Evolutionary conservation across 2,113 vertebrate species (phyloP).

Genomic region (Rutilus rutilus): DNA sequence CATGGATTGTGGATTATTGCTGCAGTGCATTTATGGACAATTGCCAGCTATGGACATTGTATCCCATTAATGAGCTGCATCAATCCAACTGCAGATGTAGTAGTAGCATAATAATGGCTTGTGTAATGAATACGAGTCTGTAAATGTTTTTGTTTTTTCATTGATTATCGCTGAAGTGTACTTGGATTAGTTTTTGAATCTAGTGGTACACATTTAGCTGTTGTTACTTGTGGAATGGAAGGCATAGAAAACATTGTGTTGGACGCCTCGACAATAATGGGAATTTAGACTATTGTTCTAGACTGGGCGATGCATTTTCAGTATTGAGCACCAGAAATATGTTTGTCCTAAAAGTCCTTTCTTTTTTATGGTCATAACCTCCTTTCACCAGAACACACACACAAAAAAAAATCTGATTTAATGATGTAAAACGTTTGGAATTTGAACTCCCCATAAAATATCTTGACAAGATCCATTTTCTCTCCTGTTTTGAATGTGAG

Average conservation of each 20-base stretch:
- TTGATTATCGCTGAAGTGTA: not conserved
- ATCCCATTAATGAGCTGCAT: not conserved
- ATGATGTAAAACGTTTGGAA: not conserved
- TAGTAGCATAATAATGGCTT: not conserved
- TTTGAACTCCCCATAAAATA: not conserved
- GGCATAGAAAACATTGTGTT: slow-evolving; percentile 62
- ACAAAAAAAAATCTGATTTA: not conserved
- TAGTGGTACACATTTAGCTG: slow-evolving; percentile 62
- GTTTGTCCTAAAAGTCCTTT: slow-evolving; percentile 10
- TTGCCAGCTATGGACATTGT: too few species aligned
- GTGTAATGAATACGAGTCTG: not conserved
- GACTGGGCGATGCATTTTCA: slow-evolving; percentile 61
- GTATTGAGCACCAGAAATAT: slow-evolving; percentile 11
- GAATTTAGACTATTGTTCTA: slow-evolving; percentile 58
- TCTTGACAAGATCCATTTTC: not conserved
- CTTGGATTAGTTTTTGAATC: slow-evolving; percentile 63
- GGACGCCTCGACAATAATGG: slow-evolving; percentile 69
- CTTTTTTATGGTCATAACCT: not conserved
- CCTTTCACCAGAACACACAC: not conserved
- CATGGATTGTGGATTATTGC: not conserved
- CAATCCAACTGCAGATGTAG: not conserved
- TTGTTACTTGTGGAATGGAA: slow-evolving; percentile 71
- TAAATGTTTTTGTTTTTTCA: not conserved
- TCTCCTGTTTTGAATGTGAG: not conserved
- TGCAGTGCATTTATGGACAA: not conserved